phyloP scores from a whole-genome alignment of 2,113 vertebrate genomes.

The Tetrax tetrax region DNA sequence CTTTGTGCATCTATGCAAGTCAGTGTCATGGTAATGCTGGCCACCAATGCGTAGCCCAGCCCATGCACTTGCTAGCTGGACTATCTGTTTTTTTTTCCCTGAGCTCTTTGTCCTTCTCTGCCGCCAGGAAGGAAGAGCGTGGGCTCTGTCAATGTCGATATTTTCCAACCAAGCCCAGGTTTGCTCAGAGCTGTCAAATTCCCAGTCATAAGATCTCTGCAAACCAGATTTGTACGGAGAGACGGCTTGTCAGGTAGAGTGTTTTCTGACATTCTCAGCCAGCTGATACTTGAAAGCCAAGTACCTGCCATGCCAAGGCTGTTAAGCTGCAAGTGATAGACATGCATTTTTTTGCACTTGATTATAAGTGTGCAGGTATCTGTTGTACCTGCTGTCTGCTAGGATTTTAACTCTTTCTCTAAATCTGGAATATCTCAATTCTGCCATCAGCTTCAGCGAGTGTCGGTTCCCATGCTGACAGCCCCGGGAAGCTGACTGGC shows the following conservation, averaged over 20 bases:
- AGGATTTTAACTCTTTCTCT: not conserved
- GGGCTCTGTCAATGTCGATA: accelerated
- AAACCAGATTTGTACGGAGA: not conserved
- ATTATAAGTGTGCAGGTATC: slow-evolving; percentile 12
- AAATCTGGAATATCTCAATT: not conserved
- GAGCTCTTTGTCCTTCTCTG: not conserved
- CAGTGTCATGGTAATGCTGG: not conserved
- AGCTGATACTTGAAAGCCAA: slow-evolving; percentile 36
- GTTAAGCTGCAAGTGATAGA: not conserved
- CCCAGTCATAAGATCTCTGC: not conserved
- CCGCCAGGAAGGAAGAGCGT: not conserved
- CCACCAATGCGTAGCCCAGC: accelerated
- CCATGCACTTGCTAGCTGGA: not conserved
- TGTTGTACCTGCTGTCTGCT: slow-evolving; percentile 48
- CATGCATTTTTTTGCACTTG: slow-evolving; percentile 2
- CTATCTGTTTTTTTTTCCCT: not conserved
- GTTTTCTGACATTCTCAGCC: slow-evolving; percentile 6
- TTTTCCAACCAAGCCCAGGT: not conserved
- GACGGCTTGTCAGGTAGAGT: slow-evolving; percentile 9
- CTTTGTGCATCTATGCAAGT: not conserved
- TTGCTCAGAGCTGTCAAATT: not conserved
- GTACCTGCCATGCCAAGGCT: slow-evolving; percentile 3
- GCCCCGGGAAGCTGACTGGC: not conserved
- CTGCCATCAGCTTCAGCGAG: not conserved
- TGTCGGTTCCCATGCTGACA: not conserved